These are phyloP conservation scores for Ceyx margarethae DNA, from an alignment of 2,113 vertebrate genomes.

Conservation along the genomic window DNA sequence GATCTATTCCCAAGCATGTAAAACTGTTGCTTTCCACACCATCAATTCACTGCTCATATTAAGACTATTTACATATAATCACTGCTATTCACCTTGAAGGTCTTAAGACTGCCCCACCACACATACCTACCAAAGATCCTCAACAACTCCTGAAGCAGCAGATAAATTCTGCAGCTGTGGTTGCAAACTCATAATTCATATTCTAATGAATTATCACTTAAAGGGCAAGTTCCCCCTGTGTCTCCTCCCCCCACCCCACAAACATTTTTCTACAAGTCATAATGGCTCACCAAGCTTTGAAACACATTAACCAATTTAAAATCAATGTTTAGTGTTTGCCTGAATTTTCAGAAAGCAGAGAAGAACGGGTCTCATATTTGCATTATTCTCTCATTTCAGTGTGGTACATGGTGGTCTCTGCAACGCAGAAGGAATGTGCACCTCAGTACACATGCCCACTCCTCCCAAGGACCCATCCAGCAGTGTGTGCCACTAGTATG, in stretches of 20 bases:
- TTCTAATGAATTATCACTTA: neutral
- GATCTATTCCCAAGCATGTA: neutral
- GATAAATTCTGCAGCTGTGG: neutral
- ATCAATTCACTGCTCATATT: neutral
- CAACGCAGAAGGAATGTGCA: neutral
- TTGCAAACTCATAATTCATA: neutral
- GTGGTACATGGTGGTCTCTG: neutral
- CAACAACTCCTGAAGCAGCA: neutral
- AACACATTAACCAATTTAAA: neutral
- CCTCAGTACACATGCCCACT: neutral
- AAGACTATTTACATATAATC: neutral
- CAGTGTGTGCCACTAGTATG: neutral
- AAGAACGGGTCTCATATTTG: neutral
- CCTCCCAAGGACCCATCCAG: neutral
- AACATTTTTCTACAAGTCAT: neutral
- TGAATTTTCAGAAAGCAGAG: neutral
- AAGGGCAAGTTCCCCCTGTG: neutral
- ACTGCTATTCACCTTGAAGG: neutral
- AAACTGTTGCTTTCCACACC: neutral
- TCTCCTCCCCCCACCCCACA: neutral
- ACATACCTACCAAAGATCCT: accelerated
- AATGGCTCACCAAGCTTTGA: neutral
- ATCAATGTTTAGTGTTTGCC: neutral
- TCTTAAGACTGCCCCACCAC: neutral
- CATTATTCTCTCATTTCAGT: neutral